phyloP scores from a whole-genome alignment of 2,113 vertebrate genomes.

The Scophthalmus maximus region DNA sequence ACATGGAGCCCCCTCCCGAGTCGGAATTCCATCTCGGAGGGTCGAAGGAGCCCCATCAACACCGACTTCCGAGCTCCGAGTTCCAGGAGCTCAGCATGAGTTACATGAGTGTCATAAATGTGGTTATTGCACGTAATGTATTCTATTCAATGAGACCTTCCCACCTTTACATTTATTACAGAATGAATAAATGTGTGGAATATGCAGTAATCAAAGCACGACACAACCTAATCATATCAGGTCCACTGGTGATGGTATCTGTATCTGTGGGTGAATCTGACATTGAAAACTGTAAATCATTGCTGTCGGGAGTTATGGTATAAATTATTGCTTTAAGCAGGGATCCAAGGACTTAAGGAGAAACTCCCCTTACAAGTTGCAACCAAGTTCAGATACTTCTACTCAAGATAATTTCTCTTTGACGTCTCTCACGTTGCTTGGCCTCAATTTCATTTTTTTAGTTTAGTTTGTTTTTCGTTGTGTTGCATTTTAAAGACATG shows the following conservation, averaged over 20 bases:
- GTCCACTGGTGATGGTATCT: neutral
- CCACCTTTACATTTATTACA: no score
- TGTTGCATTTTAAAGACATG: conserved; percentile 7
- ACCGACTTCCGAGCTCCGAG: no score
- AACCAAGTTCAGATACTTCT: conserved; percentile 3
- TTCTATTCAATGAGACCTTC: no score
- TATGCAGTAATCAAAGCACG: neutral
- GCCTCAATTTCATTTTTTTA: conserved; percentile 12
- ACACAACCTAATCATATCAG: neutral
- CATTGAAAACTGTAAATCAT: neutral
- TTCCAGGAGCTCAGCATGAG: no score
- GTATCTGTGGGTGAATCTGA: neutral
- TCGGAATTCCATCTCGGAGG: no score
- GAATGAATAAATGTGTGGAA: neutral
- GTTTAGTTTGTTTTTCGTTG: conserved; percentile 28
- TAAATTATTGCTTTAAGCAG: neutral
- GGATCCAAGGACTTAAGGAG: neutral
- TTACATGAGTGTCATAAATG: no score
- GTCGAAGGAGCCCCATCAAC: no score
- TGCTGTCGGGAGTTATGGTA: no score
- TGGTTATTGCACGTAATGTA: no score
- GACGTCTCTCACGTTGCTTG: neutral
- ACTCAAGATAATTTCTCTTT: conserved; percentile 2
- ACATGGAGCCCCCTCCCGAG: no score
- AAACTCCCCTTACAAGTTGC: neutral